Base-by-base conservation (phyloP, 2,797 vertebrate genomes). In the Betta splendens region DNA sequence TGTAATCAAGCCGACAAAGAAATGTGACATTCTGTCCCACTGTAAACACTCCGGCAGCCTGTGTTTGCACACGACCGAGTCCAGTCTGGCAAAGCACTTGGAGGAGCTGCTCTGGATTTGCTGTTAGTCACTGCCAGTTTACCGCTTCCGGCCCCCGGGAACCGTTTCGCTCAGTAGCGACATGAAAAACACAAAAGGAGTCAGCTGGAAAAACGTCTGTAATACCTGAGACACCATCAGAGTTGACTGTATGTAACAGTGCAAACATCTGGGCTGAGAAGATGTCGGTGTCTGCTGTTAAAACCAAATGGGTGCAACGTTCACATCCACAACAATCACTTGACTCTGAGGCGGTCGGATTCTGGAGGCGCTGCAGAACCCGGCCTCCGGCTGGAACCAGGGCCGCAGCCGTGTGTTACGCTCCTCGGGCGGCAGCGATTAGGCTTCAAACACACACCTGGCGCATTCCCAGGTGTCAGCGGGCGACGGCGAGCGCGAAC, bases 71-170 rank as follows among this genome's bases (percentile, higher is more conserved):
- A 40, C 44, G 59, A 29, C 54, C 81, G 70, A 61, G 76, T 57
- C 52, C 77, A 72, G 69, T 89, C 88, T 92, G 91, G 80, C 67
- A 75, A 89, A 92, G 74, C 83, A 71, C 78, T 92, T 87, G 83
- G 58, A 28, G 43, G 43, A 37, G 36, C 76, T 49, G 22, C 85
- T 90, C 90, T 91, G 91, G 87, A 89, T 92, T 87, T 88, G 78
- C 80, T 79, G 81, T 91, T 86, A 92, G 80, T 71, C 56, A 9
- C 72, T 81, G 79, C 73, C 80, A 80, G 81, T 84, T 57, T 87
- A 79, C 68, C 59, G 49, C 87, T 90, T 93, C 88, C 84, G 83
- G 78, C 77, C 81, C 83, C 72, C 77, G 76, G 69, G 79, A 82
- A 85, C 83, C 81, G 77, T 85, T 87, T 81, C 85, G 64, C 77